Evolutionary conservation across 1,140 invertebrate species (phyloP), one percentile per base, ranked within the genome.

Genomic region (Hormaphis cornu): DNA sequence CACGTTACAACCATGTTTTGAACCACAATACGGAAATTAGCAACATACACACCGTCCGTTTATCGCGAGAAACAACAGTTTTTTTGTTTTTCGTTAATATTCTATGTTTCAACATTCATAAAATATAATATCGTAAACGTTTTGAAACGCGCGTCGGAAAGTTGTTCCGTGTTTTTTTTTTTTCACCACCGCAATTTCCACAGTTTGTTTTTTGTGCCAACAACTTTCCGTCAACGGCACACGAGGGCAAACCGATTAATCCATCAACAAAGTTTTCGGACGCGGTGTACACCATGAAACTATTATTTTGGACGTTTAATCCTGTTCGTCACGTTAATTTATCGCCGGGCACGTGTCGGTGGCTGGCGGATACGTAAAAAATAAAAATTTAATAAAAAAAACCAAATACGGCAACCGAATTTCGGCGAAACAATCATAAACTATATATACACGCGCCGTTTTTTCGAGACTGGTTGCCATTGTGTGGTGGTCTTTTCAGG

Each of bases 291-390:
- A 56, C 35, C 22, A 56, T 28, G 37, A 35, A 22, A 56, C 10
- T 24, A 56, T 24, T 35, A 56, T 56, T 37, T 56, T 20, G 33
- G 53, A 37, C 53, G 24, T 56, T 37, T 56, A 56, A 37, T 56
- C 53, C 53, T 12, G 53, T 56, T 56, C 24, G 30, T 12, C 53
- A 24, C n/a, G n/a, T 37, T 56, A 37, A 56, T 58, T 58, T 58
- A 58, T 40, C 7, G 18, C 24, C 18, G 30, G 18, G 28, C 53
- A 20, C 37, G 53, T 37, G 40, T 37, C 35, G 18, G 54, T 58
- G n/a, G n/a, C n/a, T n/a, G n/a, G n/a, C n/a, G n/a, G n/a, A 40
- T 14, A 8, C 7, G 14, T 7, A 14, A 40, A 7, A 40, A 40
- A 40, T 8, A 40, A 40, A 40, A 40, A 8, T 40, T 8, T 40